Evolutionary conservation across 2,888 invertebrate genomes (phyloP).

Genomic region (Listrodromus nycthemerus): DNA sequence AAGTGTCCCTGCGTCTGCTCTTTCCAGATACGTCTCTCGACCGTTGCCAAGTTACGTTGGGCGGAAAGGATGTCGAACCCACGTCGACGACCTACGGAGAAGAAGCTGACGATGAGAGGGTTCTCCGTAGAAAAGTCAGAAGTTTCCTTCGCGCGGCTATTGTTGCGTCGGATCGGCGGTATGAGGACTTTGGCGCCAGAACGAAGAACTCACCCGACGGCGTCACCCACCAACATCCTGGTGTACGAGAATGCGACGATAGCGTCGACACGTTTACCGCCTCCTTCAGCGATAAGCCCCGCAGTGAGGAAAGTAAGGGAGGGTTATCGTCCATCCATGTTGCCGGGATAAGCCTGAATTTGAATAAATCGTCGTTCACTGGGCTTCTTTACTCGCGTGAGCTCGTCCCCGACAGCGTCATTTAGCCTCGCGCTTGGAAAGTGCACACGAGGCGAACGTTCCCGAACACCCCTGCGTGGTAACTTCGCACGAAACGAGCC

Average conservation of each 20-base stretch:
- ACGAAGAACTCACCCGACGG: not conserved
- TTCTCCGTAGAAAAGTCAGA: conserved; percentile 50
- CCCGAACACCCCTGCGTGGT: conserved; percentile 11
- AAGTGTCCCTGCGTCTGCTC: conserved; percentile 24
- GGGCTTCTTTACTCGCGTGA: conserved; percentile 51
- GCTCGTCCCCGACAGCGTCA: conserved; percentile 62
- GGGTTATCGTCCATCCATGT: conserved; percentile 42
- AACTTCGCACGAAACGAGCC: conserved; percentile 51
- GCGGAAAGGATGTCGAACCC: conserved; percentile 55
- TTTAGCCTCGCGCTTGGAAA: conserved; percentile 64
- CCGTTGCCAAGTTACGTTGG: conserved; percentile 53
- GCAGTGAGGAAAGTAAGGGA: conserved; percentile 43
- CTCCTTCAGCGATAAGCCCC: conserved; percentile 46
- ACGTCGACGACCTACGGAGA: conserved; percentile 32
- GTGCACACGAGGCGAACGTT: conserved; percentile 61
- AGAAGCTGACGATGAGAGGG: conserved; percentile 43
- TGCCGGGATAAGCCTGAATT: conserved; percentile 65
- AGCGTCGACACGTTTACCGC: conserved; percentile 64
- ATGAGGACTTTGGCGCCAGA: conserved; percentile 44
- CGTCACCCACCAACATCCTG: conserved; percentile 44
- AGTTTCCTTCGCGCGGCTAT: conserved; percentile 55
- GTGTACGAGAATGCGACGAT: conserved; percentile 47
- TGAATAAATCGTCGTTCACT: conserved; percentile 68
- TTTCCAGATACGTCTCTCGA: conserved; percentile 1
- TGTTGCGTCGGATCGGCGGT: conserved; percentile 59